Base-by-base conservation (phyloP, 2,113 vertebrate genomes). In the Hemibagrus wyckioides region DNA sequence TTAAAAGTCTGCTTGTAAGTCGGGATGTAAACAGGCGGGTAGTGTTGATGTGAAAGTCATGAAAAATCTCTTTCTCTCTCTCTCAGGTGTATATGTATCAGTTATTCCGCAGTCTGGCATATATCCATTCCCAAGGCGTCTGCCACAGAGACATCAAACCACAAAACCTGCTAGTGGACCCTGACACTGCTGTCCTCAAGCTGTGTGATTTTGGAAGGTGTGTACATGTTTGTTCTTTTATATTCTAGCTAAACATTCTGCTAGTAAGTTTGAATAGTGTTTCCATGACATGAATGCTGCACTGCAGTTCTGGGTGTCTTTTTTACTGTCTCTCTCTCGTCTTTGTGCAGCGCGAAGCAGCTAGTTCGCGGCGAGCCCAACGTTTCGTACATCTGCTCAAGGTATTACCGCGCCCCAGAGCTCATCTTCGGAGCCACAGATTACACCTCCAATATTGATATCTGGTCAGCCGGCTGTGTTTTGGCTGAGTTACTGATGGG, bases 51-150 rank as follows among this genome's bases (percentile, higher is more conserved):
- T n/a, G 25, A 28, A 71, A 71, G 67, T 21, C 17, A 71, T 41
- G 69, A 73, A 39, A 73, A 84, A 36, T 77, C 84, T 80, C 63
- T 84, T 77, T 67, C 76, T 80, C 23, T 56, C 65, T 73, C 88
- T 86, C 57, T 63, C 92, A 97, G 97, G 97, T 98, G 90, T 98
- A 98, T 93, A 98, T 98, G 97, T 98, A 98, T 95, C 97, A 98
- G 96, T 96, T 98, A 89, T 98, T 98, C 94, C 96, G 97, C 92
- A 98, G 97, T 92, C 91, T 98, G 94, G 97, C 97, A 90, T 98
- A 98, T 95, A 98, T 98, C 93, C 97, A 98, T 96, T 98, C 97
- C 95, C 97, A 98, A 94, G 97, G 97, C 0, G 97, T 98, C 90
- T 98, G 97, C 93, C 97, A 98, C 93, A 94, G 97, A 76, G 97